A percentile compares a stretch with the other conserved stretches of the same genome.
phyloP scores from a whole-genome alignment of 2,113 vertebrate genomes.

The Bos javanicus region DNA sequence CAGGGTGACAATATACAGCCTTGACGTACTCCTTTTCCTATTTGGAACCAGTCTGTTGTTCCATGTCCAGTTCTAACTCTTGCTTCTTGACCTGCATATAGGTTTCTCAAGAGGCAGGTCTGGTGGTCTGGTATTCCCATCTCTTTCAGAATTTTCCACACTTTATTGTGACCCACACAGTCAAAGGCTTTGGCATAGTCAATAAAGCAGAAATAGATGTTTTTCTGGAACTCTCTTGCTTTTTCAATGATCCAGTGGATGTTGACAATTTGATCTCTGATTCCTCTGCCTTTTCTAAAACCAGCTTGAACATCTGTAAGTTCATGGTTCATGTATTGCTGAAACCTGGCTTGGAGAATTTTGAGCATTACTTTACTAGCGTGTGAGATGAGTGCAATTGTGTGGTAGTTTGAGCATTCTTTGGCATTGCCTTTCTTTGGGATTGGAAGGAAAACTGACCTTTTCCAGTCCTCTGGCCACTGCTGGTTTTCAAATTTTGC shows the following conservation, averaged over 20 bases:
- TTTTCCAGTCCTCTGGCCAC: not conserved
- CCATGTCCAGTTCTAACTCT: not conserved
- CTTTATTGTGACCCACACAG: not conserved
- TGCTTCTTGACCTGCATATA: not conserved
- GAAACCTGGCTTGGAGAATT: not conserved
- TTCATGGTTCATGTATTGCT: accelerated
- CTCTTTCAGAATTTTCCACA: not conserved
- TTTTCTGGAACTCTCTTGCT: not conserved
- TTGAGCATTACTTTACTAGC: not conserved
- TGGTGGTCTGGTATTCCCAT: not conserved
- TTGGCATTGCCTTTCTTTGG: not conserved
- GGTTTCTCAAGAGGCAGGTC: not conserved
- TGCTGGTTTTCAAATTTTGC: not conserved
- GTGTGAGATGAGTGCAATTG: not conserved
- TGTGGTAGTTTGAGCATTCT: not conserved
- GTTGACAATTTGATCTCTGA: too few species aligned
- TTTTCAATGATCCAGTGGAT: too few species aligned
- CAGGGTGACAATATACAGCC: not conserved
- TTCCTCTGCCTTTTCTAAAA: not conserved
- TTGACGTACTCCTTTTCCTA: not conserved
- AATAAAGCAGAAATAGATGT: not conserved
- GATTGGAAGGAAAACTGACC: not conserved
- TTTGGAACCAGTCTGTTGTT: not conserved
- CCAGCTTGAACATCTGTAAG: not conserved
- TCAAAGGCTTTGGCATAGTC: not conserved